A percentile compares a stretch with the other conserved stretches of the same genome.
These are phyloP conservation scores for Coronaproctus castanopsis DNA, from an alignment of 2,888 invertebrate genomes.

Conservation along the genomic window DNA sequence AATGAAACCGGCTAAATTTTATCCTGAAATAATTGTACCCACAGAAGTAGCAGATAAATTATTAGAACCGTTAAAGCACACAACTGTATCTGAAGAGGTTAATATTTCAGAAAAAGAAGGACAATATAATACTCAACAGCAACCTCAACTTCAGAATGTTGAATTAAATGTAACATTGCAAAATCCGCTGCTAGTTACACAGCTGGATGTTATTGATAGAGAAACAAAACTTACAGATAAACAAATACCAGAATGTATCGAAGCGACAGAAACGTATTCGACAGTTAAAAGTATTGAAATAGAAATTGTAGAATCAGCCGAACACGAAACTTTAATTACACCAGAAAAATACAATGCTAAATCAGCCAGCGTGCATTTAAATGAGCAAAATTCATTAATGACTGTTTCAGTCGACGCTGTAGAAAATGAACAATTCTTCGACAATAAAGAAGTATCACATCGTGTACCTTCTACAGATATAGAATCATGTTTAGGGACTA, in stretches of 20 bases:
- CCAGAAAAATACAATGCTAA: constrained; percentile 31
- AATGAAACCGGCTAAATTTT: constrained; percentile 53
- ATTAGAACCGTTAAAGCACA: constrained; percentile 42
- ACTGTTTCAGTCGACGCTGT: constrained; percentile 36
- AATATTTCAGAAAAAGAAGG: constrained; percentile 49
- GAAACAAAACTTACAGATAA: constrained; percentile 35
- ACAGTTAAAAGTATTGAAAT: constrained; percentile 31
- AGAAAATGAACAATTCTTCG: constrained; percentile 38
- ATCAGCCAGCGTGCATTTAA: constrained; percentile 36
- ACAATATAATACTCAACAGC: constrained; percentile 33
- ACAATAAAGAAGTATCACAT: constrained; percentile 28
- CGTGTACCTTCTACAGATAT: constrained; percentile 25
- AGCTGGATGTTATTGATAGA: constrained; percentile 40
- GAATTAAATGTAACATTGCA: constrained; percentile 36
- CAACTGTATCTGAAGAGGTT: constrained; percentile 38
- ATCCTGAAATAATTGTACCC: constrained; percentile 56
- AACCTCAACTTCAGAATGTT: constrained; percentile 40
- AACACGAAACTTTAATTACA: constrained; percentile 38
- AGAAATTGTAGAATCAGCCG: constrained; percentile 40
- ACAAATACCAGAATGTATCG: constrained; percentile 27
- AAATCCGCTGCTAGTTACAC: constrained; percentile 37
- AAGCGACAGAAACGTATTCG: constrained; percentile 33
- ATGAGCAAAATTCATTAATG: constrained; percentile 37
- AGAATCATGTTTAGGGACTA: constrained; percentile 36
- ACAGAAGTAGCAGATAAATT: constrained; percentile 50